Conservation (phyloP, 1,140 invertebrate species). For the Episyrphus balteatus region DNA sequence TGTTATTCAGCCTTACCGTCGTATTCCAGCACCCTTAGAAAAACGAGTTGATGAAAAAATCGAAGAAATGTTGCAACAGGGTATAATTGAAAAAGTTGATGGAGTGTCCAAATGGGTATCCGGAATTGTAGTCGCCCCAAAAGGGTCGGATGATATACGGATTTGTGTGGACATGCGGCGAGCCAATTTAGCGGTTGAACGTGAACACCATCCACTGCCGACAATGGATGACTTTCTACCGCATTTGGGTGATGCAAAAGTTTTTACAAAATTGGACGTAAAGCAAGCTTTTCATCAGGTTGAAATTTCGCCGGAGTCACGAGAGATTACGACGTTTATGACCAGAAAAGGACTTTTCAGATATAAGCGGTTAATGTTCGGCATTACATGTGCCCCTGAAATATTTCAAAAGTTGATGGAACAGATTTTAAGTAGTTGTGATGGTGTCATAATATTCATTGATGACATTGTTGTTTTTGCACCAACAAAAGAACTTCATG, state of each 20-base stretch:
- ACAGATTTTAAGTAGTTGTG: constrained; percentile 16
- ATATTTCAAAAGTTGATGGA: constrained; percentile 31
- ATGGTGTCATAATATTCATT: constrained; percentile 17
- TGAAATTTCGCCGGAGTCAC: constrained; percentile 10
- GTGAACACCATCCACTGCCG: constrained; percentile 28
- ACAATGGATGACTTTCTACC: constrained; percentile 24
- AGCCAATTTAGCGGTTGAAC: constrained; percentile 27
- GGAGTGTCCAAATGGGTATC: constrained; percentile 22
- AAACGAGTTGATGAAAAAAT: constrained; percentile 7
- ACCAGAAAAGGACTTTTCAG: constrained; percentile 24
- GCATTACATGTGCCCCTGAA: constrained; percentile 26
- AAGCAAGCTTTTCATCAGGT: constrained; percentile 21
- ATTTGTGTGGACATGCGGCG: constrained; percentile 33
- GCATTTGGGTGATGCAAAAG: constrained; percentile 15
- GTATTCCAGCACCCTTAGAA: constrained; percentile 15
- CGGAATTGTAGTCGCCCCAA: constrained; percentile 24
- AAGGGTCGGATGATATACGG: constrained; percentile 21
- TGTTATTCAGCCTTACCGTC: constrained; percentile 19
- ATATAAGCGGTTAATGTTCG: constrained; percentile 28
- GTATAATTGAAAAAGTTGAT: constrained; percentile 7
- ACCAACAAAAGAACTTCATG: constrained; percentile 12
- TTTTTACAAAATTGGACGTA: constrained; percentile 18
- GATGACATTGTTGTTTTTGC: constrained; percentile 30
- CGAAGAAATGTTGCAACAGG: constrained; percentile 2
- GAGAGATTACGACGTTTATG: constrained; percentile 31